A percentile compares a stretch with the other conserved stretches of the same genome.
These are phyloP conservation scores for Taenioides sp. DNA, from an alignment of 2,797 vertebrate species.

Conservation along the genomic window DNA sequence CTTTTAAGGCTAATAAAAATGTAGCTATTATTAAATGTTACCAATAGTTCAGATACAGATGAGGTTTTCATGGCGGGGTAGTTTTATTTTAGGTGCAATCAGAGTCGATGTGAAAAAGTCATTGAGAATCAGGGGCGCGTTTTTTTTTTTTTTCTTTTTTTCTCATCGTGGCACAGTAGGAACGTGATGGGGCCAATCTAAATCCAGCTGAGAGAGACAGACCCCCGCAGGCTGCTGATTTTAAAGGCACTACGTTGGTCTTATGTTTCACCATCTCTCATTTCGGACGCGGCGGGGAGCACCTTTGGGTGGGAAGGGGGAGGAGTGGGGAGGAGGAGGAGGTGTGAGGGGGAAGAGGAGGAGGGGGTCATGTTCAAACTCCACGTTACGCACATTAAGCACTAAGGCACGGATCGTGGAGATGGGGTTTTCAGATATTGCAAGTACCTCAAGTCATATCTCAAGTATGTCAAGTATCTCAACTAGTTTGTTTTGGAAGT, in stretches of 20 bases:
- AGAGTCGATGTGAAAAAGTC: background rate
- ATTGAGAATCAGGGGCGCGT: background rate
- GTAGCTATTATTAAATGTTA: no score
- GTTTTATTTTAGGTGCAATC: background rate
- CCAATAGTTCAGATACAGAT: background rate
- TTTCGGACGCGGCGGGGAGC: constrained; percentile 62
- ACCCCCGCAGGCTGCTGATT: constrained; percentile 26
- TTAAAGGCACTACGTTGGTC: constrained; percentile 47
- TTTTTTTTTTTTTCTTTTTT: constrained; percentile 19
- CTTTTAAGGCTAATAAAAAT: no score
- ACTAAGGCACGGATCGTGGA: no score
- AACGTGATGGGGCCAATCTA: constrained; percentile 25
- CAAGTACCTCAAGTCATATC: no score
- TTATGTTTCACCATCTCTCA: constrained; percentile 59
- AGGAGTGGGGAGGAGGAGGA: background rate
- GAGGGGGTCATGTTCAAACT: no score
- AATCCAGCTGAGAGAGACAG: constrained; percentile 7
- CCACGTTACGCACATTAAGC: no score
- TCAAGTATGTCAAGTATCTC: no score
- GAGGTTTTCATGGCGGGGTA: background rate
- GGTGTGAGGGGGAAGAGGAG: no score
- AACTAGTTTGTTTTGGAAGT: no score
- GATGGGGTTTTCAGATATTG: no score
- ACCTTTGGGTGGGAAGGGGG: background rate
- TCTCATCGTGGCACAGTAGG: constrained; percentile 57